phyloP scores from a whole-genome alignment of 1,140 invertebrate genomes.

The Zaprionus gabonicus region DNA sequence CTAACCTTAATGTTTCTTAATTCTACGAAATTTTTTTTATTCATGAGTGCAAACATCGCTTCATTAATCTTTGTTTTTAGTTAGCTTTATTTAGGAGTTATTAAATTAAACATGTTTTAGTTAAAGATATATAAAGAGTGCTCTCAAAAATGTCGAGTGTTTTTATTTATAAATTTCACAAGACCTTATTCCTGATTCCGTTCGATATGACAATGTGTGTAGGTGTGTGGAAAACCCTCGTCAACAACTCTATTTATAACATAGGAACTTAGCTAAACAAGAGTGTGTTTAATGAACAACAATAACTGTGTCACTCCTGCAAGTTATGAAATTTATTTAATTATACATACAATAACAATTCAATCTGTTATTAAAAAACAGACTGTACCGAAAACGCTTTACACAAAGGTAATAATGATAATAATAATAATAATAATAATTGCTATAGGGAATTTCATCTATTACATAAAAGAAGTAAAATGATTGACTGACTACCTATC shows the following conservation, averaged over 20 bases:
- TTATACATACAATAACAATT: slow-evolving; percentile 7
- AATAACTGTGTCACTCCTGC: neutral
- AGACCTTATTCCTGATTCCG: neutral
- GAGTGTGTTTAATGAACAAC: neutral
- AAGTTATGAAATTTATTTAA: slow-evolving; percentile 25
- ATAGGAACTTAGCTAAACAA: neutral
- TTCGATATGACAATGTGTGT: slow-evolving; percentile 3
- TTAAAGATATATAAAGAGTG: slow-evolving; percentile 7
- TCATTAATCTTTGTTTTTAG: neutral
- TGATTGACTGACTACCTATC: slow-evolving; percentile 42
- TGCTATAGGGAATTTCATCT: neutral
- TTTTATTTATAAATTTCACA: neutral
- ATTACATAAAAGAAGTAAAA: neutral
- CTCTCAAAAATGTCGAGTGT: slow-evolving; percentile 1
- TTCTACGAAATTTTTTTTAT: neutral
- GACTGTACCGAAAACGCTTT: slow-evolving; percentile 8
- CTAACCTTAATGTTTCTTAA: slow-evolving; percentile 21
- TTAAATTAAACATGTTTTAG: neutral
- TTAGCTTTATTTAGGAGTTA: slow-evolving; percentile 6
- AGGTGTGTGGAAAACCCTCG: neutral
- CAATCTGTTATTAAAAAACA: slow-evolving; percentile 1
- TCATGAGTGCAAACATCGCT: neutral
- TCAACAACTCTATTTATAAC: neutral
- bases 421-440: neutral
- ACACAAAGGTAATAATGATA: slow-evolving; percentile 7